phyloP scores from a whole-genome alignment of 30 jellyfish, hydroid and myxozoan species.

The Aurelia aurita region DNA sequence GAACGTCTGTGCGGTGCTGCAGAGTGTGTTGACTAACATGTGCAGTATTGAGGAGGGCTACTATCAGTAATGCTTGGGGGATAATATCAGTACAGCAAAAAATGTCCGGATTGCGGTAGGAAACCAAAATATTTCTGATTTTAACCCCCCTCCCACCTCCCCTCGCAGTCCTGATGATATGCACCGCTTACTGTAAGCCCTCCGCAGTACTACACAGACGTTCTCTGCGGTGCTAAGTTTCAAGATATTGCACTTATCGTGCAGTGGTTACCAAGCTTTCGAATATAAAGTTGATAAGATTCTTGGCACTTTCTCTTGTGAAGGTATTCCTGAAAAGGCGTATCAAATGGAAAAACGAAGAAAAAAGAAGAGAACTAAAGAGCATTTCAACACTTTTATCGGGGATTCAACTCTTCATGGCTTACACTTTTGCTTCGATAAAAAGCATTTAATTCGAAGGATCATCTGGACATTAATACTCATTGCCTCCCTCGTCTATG shows the following conservation, averaged over 20 bases:
- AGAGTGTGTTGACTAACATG: too few species aligned
- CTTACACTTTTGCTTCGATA: conserved; percentile 81
- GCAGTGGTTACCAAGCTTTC: neutral
- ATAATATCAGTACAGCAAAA: too few species aligned
- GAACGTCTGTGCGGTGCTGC: too few species aligned
- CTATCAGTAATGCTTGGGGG: too few species aligned
- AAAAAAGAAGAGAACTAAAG: conserved; percentile 65
- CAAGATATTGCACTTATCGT: neutral
- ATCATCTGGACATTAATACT: conserved; percentile 86
- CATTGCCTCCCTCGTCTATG: conserved; percentile 73
- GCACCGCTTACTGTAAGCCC: too few species aligned
- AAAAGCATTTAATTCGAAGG: conserved; percentile 80
- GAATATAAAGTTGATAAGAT: neutral
- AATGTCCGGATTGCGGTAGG: too few species aligned
- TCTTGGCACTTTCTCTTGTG: neutral
- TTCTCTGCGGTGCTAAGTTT: too few species aligned
- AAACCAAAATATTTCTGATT: too few species aligned
- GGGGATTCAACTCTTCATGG: conserved; percentile 91
- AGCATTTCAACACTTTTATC: conserved; percentile 63
- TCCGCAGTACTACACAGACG: too few species aligned
- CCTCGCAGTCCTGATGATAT: too few species aligned
- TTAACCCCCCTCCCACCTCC: too few species aligned
- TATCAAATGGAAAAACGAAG: conserved; percentile 58
- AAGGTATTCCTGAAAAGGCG: conserved; percentile 67
- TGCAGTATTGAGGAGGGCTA: too few species aligned